Base-by-base conservation (phyloP, 1,140 invertebrate species). In the Drosophila arizonae region DNA sequence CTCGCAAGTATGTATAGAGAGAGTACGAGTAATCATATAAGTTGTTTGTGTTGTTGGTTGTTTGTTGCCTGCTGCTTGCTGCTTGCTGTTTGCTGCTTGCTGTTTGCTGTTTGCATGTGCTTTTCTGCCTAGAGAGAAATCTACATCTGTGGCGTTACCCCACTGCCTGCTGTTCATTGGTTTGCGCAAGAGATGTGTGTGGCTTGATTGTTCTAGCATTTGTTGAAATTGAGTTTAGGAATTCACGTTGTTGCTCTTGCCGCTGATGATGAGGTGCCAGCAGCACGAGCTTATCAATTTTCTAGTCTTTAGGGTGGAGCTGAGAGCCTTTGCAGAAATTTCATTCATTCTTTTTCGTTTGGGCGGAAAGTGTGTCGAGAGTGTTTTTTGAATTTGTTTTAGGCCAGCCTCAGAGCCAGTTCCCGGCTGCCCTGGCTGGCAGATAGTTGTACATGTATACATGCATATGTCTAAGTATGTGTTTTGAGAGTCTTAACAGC, bases 131-230 rank as follows among this genome's bases (percentile, higher is more conserved):
- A 21, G 46, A 17, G 57, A 24, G 36, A 39, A 39, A 13, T 48
- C 57, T 63, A 56, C 46, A 54, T 55, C 56, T 50, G 48, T 15
- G 17, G 17, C 17, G 17, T 17, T 17, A 52, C 54, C 36, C 62
- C 69, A 52, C 45, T 73, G 60, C 51, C 67, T 61, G 45, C 68
- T 57, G 69, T 33, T 79, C 70, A 74, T 78, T 85, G 70, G 76
- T 74, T 81, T 76, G 72, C 76, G 87, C 79, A 85, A 85, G 79
- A 86, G 79, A 73, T 77, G 67, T 69, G 65, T 67, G 69, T 77
- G 77, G 74, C 76, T 85, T 90, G 78, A 86, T 90, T 90, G 86
- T 90, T 90, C 86, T 90, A 90, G 87, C 87, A 90, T 77, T 73
- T 68, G 52, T 71, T 84, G 77, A 84, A 88, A 86, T 76, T 76